These are phyloP conservation scores for Epicauta chinensis DNA, from an alignment of 1,140 invertebrate genomes.

Conservation along the genomic window DNA sequence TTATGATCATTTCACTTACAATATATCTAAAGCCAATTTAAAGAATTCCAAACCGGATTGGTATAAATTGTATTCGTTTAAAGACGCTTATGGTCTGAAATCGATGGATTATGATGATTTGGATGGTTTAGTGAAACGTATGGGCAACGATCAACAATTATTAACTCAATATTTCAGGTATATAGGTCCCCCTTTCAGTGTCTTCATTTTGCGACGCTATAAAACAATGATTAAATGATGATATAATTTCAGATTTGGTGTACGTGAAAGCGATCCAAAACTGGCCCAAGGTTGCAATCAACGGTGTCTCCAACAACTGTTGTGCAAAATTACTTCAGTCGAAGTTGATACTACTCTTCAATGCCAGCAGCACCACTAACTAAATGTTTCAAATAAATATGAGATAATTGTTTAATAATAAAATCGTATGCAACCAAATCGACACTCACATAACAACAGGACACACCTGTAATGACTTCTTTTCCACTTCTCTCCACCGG, in stretches of 20 bases:
- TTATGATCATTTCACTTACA: slow-evolving; percentile 24
- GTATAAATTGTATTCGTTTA: slow-evolving; percentile 28
- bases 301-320: slow-evolving; percentile 3
- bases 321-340: slow-evolving; percentile 17
- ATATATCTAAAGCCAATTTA: slow-evolving; percentile 20
- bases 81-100: slow-evolving; percentile 34
- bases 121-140: slow-evolving; percentile 34
- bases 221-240: too few species aligned
- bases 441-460: not conserved
- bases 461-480: slow-evolving; percentile 1
- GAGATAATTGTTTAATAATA: not conserved
- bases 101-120: slow-evolving; percentile 45
- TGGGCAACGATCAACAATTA: not conserved
- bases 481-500: not conserved
- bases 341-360: too few species aligned
- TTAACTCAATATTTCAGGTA: slow-evolving; percentile 9
- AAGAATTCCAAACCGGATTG: slow-evolving; percentile 14
- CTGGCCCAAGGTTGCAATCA: slow-evolving; percentile 13
- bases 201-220: too few species aligned
- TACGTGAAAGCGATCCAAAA: slow-evolving; percentile 12
- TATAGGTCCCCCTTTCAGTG: too few species aligned
- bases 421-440: not conserved
- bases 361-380: too few species aligned
- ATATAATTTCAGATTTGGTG: slow-evolving; percentile 16
- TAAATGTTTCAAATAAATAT: too few species aligned